Evolutionary conservation across 2,113 vertebrate species (phyloP).

Genomic region (Xyliphius kryptos): DNA sequence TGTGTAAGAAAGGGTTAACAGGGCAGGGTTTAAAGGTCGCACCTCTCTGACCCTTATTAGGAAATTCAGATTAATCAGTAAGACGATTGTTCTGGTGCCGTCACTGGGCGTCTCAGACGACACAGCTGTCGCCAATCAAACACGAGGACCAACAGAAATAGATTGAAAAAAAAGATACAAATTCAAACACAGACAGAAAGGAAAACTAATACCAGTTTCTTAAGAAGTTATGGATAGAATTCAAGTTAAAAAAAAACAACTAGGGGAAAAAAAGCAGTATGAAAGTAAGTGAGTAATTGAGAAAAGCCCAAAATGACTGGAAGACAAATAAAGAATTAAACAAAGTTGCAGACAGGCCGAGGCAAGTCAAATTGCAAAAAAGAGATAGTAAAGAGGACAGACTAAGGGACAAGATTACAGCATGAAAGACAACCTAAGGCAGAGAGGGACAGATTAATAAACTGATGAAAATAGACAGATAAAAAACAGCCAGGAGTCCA

Average conservation of each 20-base stretch:
- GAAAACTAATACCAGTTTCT: too few species aligned
- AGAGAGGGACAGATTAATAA: not conserved
- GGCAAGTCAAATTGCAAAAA: conserved; percentile 7
- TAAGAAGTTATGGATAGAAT: too few species aligned
- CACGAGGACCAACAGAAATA: not conserved
- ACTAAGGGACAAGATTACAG: not conserved
- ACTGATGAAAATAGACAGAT: too few species aligned
- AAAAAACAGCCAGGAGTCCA: too few species aligned
- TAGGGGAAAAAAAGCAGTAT: too few species aligned
- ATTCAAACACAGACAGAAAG: too few species aligned
- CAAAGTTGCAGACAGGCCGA: conserved; percentile 33
- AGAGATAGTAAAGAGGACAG: conserved; percentile 17
- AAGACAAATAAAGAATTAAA: not conserved
- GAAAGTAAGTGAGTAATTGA: not conserved
- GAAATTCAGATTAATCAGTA: conserved; percentile 10
- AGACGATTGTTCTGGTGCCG: conserved; percentile 4
- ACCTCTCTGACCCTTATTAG: conserved; percentile 13
- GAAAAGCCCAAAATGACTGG: not conserved
- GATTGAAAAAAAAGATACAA: not conserved
- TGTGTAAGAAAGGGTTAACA: conserved; percentile 3
- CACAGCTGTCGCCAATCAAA: conserved; percentile 9
- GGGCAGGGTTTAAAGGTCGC: conserved; percentile 29
- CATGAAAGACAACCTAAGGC: not conserved
- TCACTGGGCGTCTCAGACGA: not conserved
- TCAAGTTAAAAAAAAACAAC: too few species aligned